Evolutionary conservation across 2,797 vertebrate species (phyloP), one percentile per base, ranked within the genome.

Genomic region (Eremophila alpestris): DNA sequence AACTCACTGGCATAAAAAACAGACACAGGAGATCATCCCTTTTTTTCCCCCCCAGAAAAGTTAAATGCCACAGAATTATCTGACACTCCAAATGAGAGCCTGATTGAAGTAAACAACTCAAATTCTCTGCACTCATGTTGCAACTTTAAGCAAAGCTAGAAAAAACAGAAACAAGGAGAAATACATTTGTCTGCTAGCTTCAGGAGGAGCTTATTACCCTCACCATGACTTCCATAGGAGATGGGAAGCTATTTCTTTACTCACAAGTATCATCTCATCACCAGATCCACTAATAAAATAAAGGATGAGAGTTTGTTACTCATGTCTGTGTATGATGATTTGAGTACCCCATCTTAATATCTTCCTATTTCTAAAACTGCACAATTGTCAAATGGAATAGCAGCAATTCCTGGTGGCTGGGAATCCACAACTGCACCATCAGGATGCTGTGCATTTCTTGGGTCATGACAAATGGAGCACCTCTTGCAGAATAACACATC

Each of bases 41-140:
- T 46, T 29, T 13, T 36, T 9, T 20, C 1, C 1, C 17, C 17
- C 16, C 14, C 1, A 0, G 18, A 62, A 46, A 6, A 74, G 11
- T 68, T 79, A 83, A 86, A 69, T 69, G 19, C 51, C 70, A 52
- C n/a, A 86, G 67, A 70, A 76, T 36, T 48, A 59, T 36, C 16
- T 55, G 56, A 83, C 20, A 32, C 32, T n/a, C 23, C 36, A 83
- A 65, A 55, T 62, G 14, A 83, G 27, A 83, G 11, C n/a, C 24
- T 74, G 19, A 63, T 36, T 17, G 20, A 90, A 85, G 21, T 40
- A 59, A 94, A 38, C 30, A 60, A 65, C 36, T 34, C 27, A 65
- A 82, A 62, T 46, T 70, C 69, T 58, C 49, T 67, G 48, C n/a
- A 78, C 3, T 38, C 41, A n/a, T 9, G 16, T n/a, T 8, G 2